Evolutionary conservation across 2,797 vertebrate genomes (phyloP).

Genomic region (Chiroxiphia lanceolata): DNA sequence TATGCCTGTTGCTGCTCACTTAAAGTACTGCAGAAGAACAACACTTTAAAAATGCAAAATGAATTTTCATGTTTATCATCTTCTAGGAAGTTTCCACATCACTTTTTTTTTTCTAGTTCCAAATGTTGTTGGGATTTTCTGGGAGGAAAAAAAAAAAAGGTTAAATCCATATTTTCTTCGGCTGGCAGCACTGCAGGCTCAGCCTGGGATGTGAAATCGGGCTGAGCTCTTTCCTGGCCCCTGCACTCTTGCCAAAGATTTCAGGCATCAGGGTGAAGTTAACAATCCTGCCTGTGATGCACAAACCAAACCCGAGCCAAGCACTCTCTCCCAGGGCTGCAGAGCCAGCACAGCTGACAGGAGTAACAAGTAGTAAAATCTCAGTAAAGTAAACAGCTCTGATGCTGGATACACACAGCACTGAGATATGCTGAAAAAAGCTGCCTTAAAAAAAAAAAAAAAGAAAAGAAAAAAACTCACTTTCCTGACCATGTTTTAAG

Average conservation of each 20-base stretch:
- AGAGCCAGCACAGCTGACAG: constrained; percentile 54
- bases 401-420: background rate
- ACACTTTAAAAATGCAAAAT: background rate
- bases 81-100: background rate
- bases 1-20: background rate
- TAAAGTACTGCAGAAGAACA: background rate
- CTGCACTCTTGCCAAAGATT: background rate
- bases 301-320: background rate
- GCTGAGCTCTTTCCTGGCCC: constrained; percentile 10
- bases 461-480: background rate
- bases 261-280: background rate
- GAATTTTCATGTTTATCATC: background rate
- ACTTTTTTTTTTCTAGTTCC: background rate
- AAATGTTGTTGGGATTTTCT: background rate
- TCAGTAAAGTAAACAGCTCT: constrained; percentile 36
- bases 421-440: constrained; percentile 1
- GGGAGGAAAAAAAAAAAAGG: background rate
- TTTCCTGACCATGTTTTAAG: constrained; percentile 2
- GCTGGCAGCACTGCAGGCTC: background rate
- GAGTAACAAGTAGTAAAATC: constrained; percentile 62
- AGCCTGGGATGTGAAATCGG: constrained; percentile 5
- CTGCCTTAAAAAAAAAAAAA: background rate
- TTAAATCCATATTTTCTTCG: background rate
- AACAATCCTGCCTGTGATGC: constrained; percentile 17
- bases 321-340: background rate